Evolutionary conservation across 2,797 vertebrate genomes (phyloP), one percentile per base, ranked within the genome.

Genomic region (Nyctalus aviator): DNA sequence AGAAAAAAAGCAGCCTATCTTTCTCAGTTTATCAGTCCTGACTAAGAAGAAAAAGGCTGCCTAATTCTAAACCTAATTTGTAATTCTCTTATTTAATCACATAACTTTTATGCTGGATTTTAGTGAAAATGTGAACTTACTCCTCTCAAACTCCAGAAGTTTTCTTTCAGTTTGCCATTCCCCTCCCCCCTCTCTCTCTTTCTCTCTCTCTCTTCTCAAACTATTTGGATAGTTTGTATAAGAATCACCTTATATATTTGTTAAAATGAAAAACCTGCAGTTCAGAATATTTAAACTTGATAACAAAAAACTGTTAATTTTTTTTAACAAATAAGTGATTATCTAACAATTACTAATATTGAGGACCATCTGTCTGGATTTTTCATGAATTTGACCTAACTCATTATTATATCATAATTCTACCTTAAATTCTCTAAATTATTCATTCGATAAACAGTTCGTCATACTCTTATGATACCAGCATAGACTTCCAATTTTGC

Each of bases 1-100:
- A 79, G 15, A 11, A 75, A 82, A 91, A 81, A 68, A 30, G n/a
- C 12, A 50, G n/a, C 64, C 44, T 48, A 37, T 93, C 88, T 94
- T 93, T 79, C 85, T 95, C 88, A 93, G 94, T 96, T 97, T 97
- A 95, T 97, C 91, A 93, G 59, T 89, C 32, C 57, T 93, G 35
- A 89, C 15, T 5, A 81, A 83, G 86, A 94, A 96, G 48, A 88
- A 88, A 88, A 96, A 84, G 50, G 7, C 53, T 95, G 30, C 44
- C 50, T 88, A 91, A 95, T 95, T 92, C 41, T 95, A 94, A 91
- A 72, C 88, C 66, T 86, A 88, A 96, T 81, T 86, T 95, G 83
- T 46, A 91, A 94, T 84, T 93, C 32, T 84, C 53, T 85, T 92
- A 93, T 94, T 96, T 88, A 95, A 92, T 96, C 71, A 77, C 59